These are phyloP conservation scores for Syritta pipiens DNA, from an alignment of 2,888 invertebrate species.

Conservation along the genomic window DNA sequence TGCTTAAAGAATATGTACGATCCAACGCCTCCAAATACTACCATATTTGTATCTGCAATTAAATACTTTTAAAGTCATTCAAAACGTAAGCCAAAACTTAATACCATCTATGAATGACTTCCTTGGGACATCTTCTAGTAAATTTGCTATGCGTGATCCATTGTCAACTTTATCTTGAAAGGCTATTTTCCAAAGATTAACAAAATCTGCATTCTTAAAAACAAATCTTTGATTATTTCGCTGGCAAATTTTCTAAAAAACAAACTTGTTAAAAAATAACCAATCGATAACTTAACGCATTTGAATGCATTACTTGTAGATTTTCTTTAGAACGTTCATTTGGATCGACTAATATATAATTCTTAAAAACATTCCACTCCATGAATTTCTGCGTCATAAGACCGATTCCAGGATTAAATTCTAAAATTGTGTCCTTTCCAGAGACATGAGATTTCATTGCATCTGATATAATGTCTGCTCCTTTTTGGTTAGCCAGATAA, in stretches of 20 bases:
- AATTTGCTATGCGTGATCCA: constrained; percentile 80
- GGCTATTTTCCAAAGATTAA: constrained; percentile 81
- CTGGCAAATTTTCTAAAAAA: constrained; percentile 77
- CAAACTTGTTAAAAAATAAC: neutral
- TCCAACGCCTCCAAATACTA: constrained; percentile 81
- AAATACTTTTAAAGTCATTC: constrained; percentile 15
- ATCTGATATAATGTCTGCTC: constrained; percentile 73
- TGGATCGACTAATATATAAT: constrained; percentile 83
- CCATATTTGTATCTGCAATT: constrained; percentile 82
- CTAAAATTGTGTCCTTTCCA: constrained; percentile 78
- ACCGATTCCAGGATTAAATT: constrained; percentile 86
- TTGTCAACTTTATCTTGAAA: constrained; percentile 82
- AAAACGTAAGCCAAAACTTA: constrained; percentile 4
- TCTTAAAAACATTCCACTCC: constrained; percentile 79
- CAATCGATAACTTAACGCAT: neutral
- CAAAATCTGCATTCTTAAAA: constrained; percentile 81
- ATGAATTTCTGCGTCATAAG: constrained; percentile 82
- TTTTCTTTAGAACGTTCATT: constrained; percentile 80
- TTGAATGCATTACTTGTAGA: constrained; percentile 74
- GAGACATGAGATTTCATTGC: constrained; percentile 72
- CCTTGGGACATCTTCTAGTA: constrained; percentile 81
- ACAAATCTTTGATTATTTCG: constrained; percentile 79
- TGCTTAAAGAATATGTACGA: constrained; percentile 82
- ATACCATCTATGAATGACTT: constrained; percentile 80
- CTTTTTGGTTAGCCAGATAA: constrained; percentile 74